Conservation (phyloP, 1,140 invertebrate genomes). For the Amyelois transitella region DNA sequence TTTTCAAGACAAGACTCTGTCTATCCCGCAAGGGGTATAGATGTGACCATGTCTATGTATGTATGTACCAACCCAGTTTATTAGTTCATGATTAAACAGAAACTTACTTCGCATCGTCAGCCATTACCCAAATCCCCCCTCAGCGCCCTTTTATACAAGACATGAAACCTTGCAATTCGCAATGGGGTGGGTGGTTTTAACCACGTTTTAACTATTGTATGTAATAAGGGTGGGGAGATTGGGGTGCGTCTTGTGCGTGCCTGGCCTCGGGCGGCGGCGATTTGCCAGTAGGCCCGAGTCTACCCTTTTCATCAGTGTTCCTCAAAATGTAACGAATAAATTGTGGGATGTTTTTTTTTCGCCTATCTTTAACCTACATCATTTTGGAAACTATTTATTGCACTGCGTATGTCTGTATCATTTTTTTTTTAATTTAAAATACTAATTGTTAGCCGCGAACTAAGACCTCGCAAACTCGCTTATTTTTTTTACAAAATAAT, state of each 20-base stretch:
- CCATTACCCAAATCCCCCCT: not conserved
- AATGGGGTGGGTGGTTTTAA: constrained; percentile 44
- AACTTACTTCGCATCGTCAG: constrained; percentile 4
- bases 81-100: too few species aligned
- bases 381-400: too few species aligned
- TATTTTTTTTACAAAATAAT: too few species aligned
- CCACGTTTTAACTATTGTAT: too few species aligned
- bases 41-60: too few species aligned
- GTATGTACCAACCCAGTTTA: too few species aligned
- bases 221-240: constrained; percentile 53
- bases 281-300: constrained; percentile 55
- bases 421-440: too few species aligned
- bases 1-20: too few species aligned
- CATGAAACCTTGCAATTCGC: constrained; percentile 54
- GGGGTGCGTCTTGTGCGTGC: constrained; percentile 70
- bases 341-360: not conserved
- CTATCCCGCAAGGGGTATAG: too few species aligned
- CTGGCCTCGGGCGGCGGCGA: constrained; percentile 55
- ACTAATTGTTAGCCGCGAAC: too few species aligned
- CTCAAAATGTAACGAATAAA: constrained; percentile 30
- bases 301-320: constrained; percentile 31
- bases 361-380: not conserved
- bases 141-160: constrained; percentile 52
- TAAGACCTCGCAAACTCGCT: too few species aligned
- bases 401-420: too few species aligned